Evolutionary conservation across 1,140 invertebrate species (phyloP), one percentile per base, ranked within the genome.

Genomic region (Ridgeia piscesae): DNA sequence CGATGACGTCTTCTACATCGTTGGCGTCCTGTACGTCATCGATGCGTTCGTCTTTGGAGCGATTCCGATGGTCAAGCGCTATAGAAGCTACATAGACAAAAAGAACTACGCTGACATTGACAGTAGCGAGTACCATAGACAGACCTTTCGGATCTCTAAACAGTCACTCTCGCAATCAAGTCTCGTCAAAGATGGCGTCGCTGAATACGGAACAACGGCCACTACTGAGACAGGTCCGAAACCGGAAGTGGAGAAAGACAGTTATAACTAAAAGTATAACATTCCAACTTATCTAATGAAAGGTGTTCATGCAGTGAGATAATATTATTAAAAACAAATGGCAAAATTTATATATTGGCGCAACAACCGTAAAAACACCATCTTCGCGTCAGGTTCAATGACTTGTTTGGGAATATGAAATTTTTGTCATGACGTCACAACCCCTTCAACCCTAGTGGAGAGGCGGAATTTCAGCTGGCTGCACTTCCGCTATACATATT

Each of bases 1-100:
- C 42, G 93, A 94, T 77, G 93, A 93, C 77, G 93, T 94, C 9
- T 94, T 93, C 89, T 93, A 92, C 91, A 93, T 94, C 33, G 92
- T 92, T 34, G 93, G 93, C 27, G 35, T 91, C 34, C 35, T 94
- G 27, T 94, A 94, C 88, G n/a, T 93, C 33, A 91, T 93, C 14
- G 92, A 93, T 33, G 89, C 92, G 31, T 31, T 92, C 34, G 48
- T 93, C 14, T 94, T 94, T 88, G 92, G 11, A 31, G 91, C 91
- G 31, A 94, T 94, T 35, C 90, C 93, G 42, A 21, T 92, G 11
- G 88, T 93, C n/a, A 77, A 92, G 77, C 35, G 58, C 1, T 33
- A 92, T 33, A 93, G 92, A 48, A 48, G 42, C 21, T 35, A 14
- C 33, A 35, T 21, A 48, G 42, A 58, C 11, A 58, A 91, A 48